Evolutionary conservation across 2,797 vertebrate genomes (phyloP).

Genomic region (Schizopygopsis pylzovi): DNA sequence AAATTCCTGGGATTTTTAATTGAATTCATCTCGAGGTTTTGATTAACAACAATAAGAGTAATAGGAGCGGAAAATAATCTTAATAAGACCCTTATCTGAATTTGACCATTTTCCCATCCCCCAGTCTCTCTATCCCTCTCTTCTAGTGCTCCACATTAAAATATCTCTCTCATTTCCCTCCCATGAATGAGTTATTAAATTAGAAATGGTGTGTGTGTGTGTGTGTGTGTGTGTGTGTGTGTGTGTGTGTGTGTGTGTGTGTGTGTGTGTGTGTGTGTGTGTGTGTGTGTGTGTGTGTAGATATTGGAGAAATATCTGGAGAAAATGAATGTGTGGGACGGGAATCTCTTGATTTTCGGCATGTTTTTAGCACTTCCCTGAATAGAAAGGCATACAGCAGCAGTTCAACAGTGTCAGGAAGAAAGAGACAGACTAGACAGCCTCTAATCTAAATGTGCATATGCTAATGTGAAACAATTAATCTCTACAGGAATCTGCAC

Average conservation of each 20-base stretch:
- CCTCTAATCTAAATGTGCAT: constrained; percentile 19
- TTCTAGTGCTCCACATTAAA: constrained; percentile 45
- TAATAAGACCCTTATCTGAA: constrained; percentile 70
- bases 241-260: no score
- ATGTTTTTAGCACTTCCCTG: background rate
- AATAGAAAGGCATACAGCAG: background rate
- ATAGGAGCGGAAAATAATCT: constrained; percentile 65
- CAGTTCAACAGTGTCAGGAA: constrained; percentile 8
- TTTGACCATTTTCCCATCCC: constrained; percentile 47
- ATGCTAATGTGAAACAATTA: constrained; percentile 10
- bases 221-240: background rate
- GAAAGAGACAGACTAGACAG: background rate
- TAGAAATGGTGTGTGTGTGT: constrained; percentile 50
- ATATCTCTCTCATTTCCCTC: constrained; percentile 52
- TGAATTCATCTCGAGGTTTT: constrained; percentile 71
- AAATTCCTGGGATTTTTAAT: constrained; percentile 64
- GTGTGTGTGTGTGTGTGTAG: background rate
- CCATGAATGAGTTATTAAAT: constrained; percentile 62
- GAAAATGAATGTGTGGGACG: background rate
- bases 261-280: background rate
- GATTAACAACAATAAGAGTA: constrained; percentile 72
- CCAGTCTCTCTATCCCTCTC: background rate
- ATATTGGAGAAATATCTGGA: background rate
- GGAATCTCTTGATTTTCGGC: constrained; percentile 7
- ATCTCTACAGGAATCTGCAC: constrained; percentile 3